These are phyloP conservation scores for Chaetorhynchus papuensis DNA, from an alignment of 2,113 vertebrate genomes.

Conservation along the genomic window DNA sequence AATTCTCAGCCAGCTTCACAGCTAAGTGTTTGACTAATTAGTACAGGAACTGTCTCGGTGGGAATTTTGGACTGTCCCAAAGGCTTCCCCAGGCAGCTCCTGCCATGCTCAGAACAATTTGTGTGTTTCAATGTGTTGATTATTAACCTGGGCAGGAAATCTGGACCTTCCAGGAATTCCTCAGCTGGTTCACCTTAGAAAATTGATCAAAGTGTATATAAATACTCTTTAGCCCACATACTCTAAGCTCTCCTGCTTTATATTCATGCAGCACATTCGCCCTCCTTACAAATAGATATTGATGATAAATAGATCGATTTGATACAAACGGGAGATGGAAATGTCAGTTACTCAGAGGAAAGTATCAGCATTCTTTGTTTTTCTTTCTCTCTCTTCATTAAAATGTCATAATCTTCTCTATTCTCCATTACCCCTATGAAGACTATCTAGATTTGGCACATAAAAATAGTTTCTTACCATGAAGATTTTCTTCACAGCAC, in stretches of 20 bases:
- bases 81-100: background rate
- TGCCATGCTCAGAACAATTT: background rate
- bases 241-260: background rate
- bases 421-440: background rate
- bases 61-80: background rate
- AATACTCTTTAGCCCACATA: background rate
- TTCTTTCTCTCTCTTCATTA: background rate
- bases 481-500: background rate
- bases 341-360: background rate
- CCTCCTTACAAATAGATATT: background rate
- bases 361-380: background rate
- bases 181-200: background rate
- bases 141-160: background rate
- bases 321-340: background rate
- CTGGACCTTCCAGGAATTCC: background rate
- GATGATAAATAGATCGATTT: background rate
- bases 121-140: background rate
- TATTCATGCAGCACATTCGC: accelerated
- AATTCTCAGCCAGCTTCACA: background rate
- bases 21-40: background rate
- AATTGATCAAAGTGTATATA: background rate
- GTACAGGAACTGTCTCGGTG: background rate
- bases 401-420: background rate
- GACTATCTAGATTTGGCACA: background rate
- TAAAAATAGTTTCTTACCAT: background rate